Base-by-base conservation (phyloP, 2,797 vertebrate species). In the Tragelaphus eurycerus region DNA sequence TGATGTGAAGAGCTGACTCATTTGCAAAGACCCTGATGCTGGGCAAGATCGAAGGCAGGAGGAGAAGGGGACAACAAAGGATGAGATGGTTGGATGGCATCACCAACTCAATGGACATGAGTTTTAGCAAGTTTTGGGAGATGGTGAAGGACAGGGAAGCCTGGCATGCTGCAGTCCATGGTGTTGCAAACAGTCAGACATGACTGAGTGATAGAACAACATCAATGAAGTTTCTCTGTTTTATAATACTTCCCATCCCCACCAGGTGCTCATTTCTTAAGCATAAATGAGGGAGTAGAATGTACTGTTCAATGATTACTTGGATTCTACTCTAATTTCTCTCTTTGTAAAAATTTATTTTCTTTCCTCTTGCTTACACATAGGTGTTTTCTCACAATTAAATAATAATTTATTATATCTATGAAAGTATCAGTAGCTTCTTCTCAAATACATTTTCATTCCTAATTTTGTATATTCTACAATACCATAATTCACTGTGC, bases 291-390 rank as follows among this genome's bases (percentile, higher is more conserved):
- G 6, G 17, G 27, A 79, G 17, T 87, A 29, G 34, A 46, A 3
- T 79, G 13, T 79, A 15, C 10, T 87, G 79, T 64, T n/a, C 52
- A 87, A 87, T 46, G 57, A 64, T 79, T 79, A 43, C 27, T 86
- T 54, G 12, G 34, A n/a, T 86, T 55, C 17, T 62, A 54, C 25
- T 43, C 57, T 64, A 14, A 79, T 64, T 13, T 46, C 8, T 62
- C 25, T 60, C 13, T 52, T 50, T 38, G 27, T 57, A 12, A 74
- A 74, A 84, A 46, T n/a, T 78, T 88, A 46, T n/a, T 78, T 93
- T 67, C 4, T 55, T 43, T 52, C 8, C 14, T 46, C 16, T 89
- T 23, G 57, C 38, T 57, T 57, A 38, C 7, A 85, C 25, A 48
- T 9, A 82, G 12, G 8, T 7, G 55, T 88, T 67, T 93, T 21